A percentile compares a stretch with the other conserved stretches of the same genome.
These are phyloP conservation scores for Dermochelys coriacea DNA, from an alignment of 2,797 vertebrate species.

Conservation along the genomic window DNA sequence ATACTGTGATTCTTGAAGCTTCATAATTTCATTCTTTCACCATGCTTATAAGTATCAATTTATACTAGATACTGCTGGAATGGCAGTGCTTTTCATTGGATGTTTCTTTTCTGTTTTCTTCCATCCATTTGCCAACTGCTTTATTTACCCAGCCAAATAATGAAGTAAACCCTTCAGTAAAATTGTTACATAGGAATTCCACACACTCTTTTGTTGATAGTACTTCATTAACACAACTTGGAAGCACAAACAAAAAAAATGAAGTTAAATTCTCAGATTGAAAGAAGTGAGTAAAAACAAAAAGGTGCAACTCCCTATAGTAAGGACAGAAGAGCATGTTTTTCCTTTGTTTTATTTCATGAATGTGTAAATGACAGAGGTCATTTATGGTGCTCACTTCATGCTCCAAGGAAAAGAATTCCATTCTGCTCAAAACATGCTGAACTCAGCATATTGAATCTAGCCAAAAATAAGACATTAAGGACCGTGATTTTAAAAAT, in stretches of 20 bases:
- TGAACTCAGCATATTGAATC: neutral
- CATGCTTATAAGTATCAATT: neutral
- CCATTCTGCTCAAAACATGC: slow-evolving; percentile 4
- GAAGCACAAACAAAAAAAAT: slow-evolving; percentile 44
- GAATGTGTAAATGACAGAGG: slow-evolving; percentile 31
- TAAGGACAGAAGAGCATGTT: neutral
- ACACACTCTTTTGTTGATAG: neutral
- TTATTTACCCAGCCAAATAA: neutral
- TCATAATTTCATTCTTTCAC: neutral
- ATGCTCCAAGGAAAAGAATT: slow-evolving; percentile 44
- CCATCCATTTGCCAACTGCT: neutral
- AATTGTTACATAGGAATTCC: neutral
- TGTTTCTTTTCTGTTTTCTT: neutral
- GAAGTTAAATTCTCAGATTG: neutral
- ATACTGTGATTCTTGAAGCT: neutral
- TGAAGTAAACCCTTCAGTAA: neutral
- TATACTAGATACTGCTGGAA: neutral
- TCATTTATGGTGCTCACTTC: slow-evolving; percentile 41
- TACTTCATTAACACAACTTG: neutral
- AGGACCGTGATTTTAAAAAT: neutral
- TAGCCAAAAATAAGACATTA: neutral
- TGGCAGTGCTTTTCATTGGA: neutral
- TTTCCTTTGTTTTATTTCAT: slow-evolving; percentile 56
- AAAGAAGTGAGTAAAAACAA: slow-evolving; percentile 18
- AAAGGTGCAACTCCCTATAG: slow-evolving; percentile 7